Evolutionary conservation across 2,113 vertebrate genomes (phyloP), one percentile per base, ranked within the genome.

Genomic region (Hipposideros armiger): DNA sequence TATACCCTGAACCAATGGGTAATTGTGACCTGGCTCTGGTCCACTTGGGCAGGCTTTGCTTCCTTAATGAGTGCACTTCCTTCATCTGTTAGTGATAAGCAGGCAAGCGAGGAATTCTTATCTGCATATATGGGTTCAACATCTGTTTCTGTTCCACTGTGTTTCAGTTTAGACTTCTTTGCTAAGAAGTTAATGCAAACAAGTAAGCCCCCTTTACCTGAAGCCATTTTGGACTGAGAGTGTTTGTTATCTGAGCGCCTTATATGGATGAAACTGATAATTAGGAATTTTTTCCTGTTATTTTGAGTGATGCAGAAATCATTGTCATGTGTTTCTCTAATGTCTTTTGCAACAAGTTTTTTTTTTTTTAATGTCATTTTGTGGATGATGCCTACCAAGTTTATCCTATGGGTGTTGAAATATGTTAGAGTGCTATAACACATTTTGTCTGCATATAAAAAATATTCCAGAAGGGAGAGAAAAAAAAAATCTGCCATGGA

Each of bases 111-210:
- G 76, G 95, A 78, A 64, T 70, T 94, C 40, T 97, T 73, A 93
- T 76, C 73, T 94, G 74, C 1, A 0, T 91, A 42, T 77, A 90
- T n/a, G 78, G 11, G 1, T 58, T 89, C 94, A 89, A 95, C 95
- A 98, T 98, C 95, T 98, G 89, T 97, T 98, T 98, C 87, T 98
- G 77, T 94, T 96, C 86, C 89, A 93, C 52, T 93, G 24, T 0
- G 0, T 96, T 98, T 96, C 72, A 95, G 54, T 9, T 52, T 95
- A 93, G 91, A 90, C 45, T 91, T 96, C 82, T 89, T 88, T 90
- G 77, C 90, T 96, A 81, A 87, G 88, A 94, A 82, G 91, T 82
- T 85, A 62, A 92, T 94, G 67, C 47, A 45, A 70, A 64, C 58
- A 92, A 88, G 81, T 77, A 60, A 97, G 69, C 45, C 81, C n/a